phyloP scores from a whole-genome alignment of 2,797 vertebrate genomes.

The Brachymystax lenok region DNA sequence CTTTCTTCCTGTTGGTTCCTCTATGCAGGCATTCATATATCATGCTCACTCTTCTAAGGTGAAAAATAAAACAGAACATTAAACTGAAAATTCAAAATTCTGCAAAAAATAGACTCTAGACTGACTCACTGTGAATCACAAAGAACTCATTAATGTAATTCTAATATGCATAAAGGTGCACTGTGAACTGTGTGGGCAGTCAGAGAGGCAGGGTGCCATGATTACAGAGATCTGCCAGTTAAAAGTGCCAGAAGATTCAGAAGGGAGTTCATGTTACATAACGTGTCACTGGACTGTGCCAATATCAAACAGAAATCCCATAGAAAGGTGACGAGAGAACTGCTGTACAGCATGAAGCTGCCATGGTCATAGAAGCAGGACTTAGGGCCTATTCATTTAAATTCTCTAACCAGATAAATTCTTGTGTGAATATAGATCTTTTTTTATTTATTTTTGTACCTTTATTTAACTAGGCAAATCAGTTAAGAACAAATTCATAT shows the following conservation, averaged over 20 bases:
- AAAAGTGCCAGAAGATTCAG: not conserved
- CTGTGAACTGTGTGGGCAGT: not conserved
- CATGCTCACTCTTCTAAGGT: constrained; percentile 18
- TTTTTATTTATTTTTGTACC: not conserved
- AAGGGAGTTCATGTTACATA: not conserved
- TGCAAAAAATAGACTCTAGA: not conserved
- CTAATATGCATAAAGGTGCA: not conserved
- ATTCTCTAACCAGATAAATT: not conserved
- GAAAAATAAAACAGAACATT: not conserved
- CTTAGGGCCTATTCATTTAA: not conserved
- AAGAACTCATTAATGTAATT: not conserved
- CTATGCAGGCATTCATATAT: not conserved
- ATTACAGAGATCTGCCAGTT: not conserved
- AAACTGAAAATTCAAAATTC: not conserved
- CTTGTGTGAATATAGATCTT: not conserved
- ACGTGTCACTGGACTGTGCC: not conserved
- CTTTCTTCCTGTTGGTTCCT: not conserved
- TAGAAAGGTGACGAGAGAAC: not conserved
- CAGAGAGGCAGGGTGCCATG: not conserved
- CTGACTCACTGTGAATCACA: not conserved
- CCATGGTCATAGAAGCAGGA: not conserved
- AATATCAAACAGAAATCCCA: not conserved
- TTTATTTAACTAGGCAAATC: no score
- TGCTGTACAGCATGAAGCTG: no score
- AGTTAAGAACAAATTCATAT: no score